phyloP scores from a whole-genome alignment of 2,888 invertebrate species.

The Deilephila porcellus region DNA sequence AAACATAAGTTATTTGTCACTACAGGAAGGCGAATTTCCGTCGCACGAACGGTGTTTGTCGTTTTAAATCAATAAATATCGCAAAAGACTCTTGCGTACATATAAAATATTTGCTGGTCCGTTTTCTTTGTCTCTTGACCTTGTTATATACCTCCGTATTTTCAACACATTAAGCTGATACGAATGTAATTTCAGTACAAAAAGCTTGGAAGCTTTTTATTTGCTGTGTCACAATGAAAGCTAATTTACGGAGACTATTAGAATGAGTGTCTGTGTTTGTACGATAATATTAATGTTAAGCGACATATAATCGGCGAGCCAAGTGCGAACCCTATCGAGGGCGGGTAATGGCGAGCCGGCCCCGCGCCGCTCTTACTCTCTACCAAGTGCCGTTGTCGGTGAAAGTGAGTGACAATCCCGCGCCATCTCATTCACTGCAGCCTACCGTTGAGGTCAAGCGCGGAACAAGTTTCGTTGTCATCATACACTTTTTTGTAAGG shows the following conservation, averaged over 20 bases:
- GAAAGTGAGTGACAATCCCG: slow-evolving; percentile 69
- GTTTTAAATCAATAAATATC: neutral
- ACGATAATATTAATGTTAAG: neutral
- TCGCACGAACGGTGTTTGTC: neutral
- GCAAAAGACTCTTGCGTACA: neutral
- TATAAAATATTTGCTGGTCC: too few relatives aligned
- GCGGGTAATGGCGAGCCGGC: neutral
- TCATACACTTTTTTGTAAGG: slow-evolving; percentile 64
- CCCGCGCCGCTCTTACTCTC: slow-evolving; percentile 41
- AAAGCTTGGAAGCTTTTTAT: too few relatives aligned
- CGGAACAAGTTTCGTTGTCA: slow-evolving; percentile 69
- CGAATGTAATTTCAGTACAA: too few relatives aligned
- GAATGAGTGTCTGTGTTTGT: too few relatives aligned
- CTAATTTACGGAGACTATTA: too few relatives aligned
- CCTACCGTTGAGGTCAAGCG: slow-evolving; percentile 68
- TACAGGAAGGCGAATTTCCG: slow-evolving; percentile 19
- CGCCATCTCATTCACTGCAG: slow-evolving; percentile 60
- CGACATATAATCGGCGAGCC: neutral
- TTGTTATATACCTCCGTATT: too few relatives aligned
- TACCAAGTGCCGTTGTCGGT: slow-evolving; percentile 50
- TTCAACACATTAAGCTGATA: too few relatives aligned
- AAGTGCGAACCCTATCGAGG: slow-evolving; percentile 22
- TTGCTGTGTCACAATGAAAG: too few relatives aligned
- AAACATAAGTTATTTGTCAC: neutral
- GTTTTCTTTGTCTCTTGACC: too few relatives aligned